These are phyloP conservation scores for Intellagama lesueurii DNA, from an alignment of 2,797 vertebrate species.

Conservation along the genomic window DNA sequence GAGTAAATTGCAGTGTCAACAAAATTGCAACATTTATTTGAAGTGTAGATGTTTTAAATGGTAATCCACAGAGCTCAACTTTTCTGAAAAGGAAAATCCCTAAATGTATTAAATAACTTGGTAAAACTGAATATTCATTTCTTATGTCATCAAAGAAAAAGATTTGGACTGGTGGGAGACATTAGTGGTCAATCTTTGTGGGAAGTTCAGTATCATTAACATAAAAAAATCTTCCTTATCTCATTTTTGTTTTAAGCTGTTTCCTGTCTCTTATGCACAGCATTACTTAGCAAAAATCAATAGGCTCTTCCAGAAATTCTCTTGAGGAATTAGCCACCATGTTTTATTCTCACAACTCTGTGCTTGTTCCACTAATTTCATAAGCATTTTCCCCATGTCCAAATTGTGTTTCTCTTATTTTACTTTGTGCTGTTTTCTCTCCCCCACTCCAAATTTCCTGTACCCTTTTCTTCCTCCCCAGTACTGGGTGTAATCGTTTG, in stretches of 20 bases:
- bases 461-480: too few species aligned
- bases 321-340: background rate
- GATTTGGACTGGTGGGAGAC: background rate
- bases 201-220: background rate
- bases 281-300: background rate
- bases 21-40: background rate
- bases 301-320: background rate
- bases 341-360: background rate
- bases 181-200: background rate
- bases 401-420: background rate
- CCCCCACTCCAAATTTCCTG: too few species aligned
- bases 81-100: background rate
- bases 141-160: background rate
- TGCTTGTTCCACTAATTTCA: too few species aligned
- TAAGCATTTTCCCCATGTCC: too few species aligned
- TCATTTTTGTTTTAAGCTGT: background rate
- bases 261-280: background rate
- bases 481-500: too few species aligned
- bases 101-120: background rate
- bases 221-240: background rate
- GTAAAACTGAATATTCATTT: background rate
- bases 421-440: too few species aligned
- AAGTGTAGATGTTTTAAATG: background rate
- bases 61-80: background rate
- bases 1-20: background rate